These are phyloP conservation scores for Saturnia pavonia DNA, from an alignment of 2,888 invertebrate species.

Conservation along the genomic window DNA sequence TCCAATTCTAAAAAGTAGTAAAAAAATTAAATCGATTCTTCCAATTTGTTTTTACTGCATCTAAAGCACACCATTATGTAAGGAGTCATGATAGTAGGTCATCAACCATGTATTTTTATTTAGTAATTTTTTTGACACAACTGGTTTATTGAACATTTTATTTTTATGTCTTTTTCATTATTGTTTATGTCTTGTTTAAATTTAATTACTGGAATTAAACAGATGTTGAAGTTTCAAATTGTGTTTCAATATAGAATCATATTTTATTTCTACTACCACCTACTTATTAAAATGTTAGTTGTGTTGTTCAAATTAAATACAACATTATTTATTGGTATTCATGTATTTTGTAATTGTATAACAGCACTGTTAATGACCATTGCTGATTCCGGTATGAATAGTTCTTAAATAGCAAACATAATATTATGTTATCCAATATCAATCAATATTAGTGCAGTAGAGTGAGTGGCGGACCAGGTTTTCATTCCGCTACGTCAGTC, in stretches of 20 bases:
- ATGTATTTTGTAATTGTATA: not conserved
- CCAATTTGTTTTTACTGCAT: not conserved
- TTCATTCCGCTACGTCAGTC: constrained; percentile 63
- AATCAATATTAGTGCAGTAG: constrained; percentile 66
- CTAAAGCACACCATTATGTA: not conserved
- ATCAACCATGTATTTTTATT: not conserved
- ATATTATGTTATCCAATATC: constrained; percentile 51
- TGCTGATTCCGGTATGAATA: not conserved
- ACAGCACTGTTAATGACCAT: not conserved
- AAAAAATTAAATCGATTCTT: not conserved
- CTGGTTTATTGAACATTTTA: not conserved
- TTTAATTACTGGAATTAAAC: not conserved
- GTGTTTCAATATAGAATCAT: too few relatives aligned
- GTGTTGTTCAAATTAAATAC: too few relatives aligned
- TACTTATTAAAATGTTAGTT: too few relatives aligned
- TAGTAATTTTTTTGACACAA: not conserved
- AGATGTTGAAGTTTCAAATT: not conserved
- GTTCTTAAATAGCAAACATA: not conserved
- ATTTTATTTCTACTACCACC: too few relatives aligned
- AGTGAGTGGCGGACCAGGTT: constrained; percentile 42
- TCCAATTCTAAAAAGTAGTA: not conserved
- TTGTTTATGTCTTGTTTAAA: too few relatives aligned
- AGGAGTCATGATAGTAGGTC: not conserved
- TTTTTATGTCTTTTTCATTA: not conserved
- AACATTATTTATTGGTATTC: not conserved